A percentile compares a stretch with the other conserved stretches of the same genome.
Evolutionary conservation across 2,113 vertebrate genomes (phyloP).

Genomic region (Rhinogobius similis): DNA sequence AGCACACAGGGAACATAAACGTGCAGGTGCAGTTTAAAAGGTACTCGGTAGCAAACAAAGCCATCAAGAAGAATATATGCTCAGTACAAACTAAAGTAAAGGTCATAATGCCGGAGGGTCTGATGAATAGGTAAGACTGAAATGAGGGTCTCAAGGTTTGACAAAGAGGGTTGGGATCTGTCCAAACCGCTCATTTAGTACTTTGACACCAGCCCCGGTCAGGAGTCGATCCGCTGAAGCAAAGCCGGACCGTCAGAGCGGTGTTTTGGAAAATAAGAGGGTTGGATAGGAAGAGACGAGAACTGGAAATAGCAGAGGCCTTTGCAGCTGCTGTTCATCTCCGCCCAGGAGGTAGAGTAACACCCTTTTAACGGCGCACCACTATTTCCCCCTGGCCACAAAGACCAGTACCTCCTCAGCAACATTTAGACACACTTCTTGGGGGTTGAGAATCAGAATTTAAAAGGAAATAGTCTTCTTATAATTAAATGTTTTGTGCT

Average conservation of each 20-base stretch:
- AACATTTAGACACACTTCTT: background rate
- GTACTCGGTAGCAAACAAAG: background rate
- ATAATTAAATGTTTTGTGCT: too few relatives aligned
- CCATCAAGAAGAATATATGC: conserved; percentile 14
- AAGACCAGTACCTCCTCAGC: background rate
- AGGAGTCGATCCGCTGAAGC: conserved; percentile 23
- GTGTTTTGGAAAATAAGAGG: conserved; percentile 79
- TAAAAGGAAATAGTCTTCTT: too few relatives aligned
- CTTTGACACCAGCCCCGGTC: conserved; percentile 32
- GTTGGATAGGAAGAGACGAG: conserved; percentile 60
- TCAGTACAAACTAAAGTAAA: conserved; percentile 34
- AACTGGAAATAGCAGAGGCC: conserved; percentile 70
- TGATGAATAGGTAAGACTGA: conserved; percentile 25
- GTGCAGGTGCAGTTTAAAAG: background rate
- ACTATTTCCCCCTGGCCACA: background rate
- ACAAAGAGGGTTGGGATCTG: conserved; percentile 18
- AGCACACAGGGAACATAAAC: background rate
- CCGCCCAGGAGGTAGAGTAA: conserved; percentile 44
- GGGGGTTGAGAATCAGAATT: background rate
- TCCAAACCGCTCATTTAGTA: conserved; percentile 57
- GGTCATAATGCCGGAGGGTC: conserved; percentile 11
- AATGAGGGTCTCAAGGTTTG: conserved; percentile 45
- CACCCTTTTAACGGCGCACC: conserved; percentile 18
- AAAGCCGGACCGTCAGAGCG: conserved; percentile 30
- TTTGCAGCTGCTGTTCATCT: conserved; percentile 65